Percentiles rank a stretch among this genome's conserved stretches.
Evolutionary conservation across 1,140 invertebrate species (phyloP).

Genomic region (Triops cancriformis): DNA sequence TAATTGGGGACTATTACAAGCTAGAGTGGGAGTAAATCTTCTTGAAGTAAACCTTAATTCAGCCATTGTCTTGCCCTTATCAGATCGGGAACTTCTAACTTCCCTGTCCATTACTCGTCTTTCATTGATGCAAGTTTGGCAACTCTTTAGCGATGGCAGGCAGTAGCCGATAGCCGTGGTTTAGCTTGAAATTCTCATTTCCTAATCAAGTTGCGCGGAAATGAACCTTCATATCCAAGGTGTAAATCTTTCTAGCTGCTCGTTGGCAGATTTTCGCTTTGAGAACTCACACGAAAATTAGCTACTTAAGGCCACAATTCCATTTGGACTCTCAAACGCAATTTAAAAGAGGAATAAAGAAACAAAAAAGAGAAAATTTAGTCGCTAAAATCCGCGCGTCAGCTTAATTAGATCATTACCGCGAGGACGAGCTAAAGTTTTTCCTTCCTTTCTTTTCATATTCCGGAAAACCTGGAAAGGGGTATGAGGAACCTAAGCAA

Average conservation of each 20-base stretch:
- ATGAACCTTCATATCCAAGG: neutral
- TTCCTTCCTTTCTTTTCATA: no score
- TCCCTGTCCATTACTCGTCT: no score
- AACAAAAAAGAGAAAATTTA: neutral
- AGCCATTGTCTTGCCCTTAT: no score
- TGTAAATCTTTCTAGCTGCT: neutral
- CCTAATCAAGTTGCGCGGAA: no score
- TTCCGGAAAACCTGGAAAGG: neutral
- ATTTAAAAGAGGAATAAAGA: neutral
- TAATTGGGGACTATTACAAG: no score
- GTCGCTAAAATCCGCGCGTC: neutral
- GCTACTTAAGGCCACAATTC: neutral
- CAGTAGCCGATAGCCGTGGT: no score
- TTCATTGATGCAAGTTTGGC: no score
- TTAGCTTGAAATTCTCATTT: no score
- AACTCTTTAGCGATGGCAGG: no score
- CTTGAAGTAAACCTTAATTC: no score
- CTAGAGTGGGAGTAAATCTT: no score
- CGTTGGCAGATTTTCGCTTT: neutral
- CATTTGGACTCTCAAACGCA: neutral
- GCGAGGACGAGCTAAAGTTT: neutral
- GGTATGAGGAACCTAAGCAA: neutral
- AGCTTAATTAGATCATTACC: conserved; percentile 6
- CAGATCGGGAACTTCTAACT: no score
- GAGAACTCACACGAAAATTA: neutral